Evolutionary conservation across 2,113 vertebrate genomes (phyloP), one percentile per base, ranked within the genome.

Genomic region (Ciconia maguari): DNA sequence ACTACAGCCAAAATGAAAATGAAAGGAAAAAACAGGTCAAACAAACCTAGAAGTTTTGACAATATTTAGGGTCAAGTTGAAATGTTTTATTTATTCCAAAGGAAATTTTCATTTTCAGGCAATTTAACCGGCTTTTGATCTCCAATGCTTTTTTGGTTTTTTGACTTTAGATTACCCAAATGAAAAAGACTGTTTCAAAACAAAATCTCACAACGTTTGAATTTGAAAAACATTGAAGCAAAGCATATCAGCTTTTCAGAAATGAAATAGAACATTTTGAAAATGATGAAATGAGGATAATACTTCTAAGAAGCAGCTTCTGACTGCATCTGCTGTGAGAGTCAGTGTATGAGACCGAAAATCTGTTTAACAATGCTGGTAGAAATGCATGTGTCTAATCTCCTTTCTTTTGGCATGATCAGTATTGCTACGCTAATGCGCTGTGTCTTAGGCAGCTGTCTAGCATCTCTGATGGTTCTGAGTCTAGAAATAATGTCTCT

Each of bases 391-490:
- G 26, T 87, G 58, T 72, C 24, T 86, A 66, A 85, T 94, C 72
- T 89, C n/a, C 46, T 79, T 86, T 85, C 32, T 88, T 93, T 83
- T 81, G 78, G 62, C 64, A 68, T 83, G 55, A 93, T 95, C 93
- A 92, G 71, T 41, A 84, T 78, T 82, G 61, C 51, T 85, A 26
- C 6, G 4, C 34, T 94, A 90, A 96, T 90, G 68, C 88, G 64
- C 11, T 90, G 20, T 55, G 60, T 95, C 82, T 93, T 83, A 70
- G 93, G 82, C 87, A 97, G 91, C 94, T 94, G 89, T 90, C 81
- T 86, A 51, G 54, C 64, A 74, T 81, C 62, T 95, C 68, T 93
- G 79, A 94, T 90, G 54, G 54, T 77, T 88, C 64, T 70, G 51
- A 87, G 34, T 75, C 62, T 85, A 66, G 84, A 83, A 85, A 93